Conservation (phyloP, 2,113 vertebrate species). For the Charina bottae region DNA sequence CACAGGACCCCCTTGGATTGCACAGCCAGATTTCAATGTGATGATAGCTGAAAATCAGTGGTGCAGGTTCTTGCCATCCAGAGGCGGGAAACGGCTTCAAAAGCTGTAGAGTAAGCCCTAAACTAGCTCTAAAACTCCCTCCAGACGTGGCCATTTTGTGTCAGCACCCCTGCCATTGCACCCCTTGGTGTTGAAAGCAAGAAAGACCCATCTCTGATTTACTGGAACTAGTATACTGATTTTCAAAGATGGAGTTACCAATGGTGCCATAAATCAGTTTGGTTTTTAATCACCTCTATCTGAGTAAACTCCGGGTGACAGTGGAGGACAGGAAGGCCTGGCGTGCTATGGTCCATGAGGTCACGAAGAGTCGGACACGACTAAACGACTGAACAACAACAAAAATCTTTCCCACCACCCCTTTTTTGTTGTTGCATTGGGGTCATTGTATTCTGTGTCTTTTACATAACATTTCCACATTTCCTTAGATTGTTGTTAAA, state of each 20-base stretch:
- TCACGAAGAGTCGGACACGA: too few species aligned
- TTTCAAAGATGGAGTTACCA: background rate
- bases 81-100: background rate
- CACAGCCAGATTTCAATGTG: background rate
- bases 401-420: background rate
- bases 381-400: too few species aligned
- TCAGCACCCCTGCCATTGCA: background rate
- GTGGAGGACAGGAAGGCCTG: too few species aligned
- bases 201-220: background rate
- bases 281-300: background rate
- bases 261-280: background rate
- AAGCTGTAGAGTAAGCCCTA: background rate
- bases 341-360: too few species aligned
- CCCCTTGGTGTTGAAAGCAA: background rate
- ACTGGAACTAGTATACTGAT: background rate
- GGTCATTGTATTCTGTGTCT: background rate
- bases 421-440: background rate
- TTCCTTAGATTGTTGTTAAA: background rate
- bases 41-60: background rate
- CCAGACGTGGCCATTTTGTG: background rate
- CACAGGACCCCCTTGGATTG: background rate
- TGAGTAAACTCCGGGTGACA: too few species aligned
- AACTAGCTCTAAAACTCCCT: background rate
- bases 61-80: background rate
- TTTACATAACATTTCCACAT: background rate